Conservation (phyloP, 92 coral and sea anemone species). For the Actinernus sp. region DNA sequence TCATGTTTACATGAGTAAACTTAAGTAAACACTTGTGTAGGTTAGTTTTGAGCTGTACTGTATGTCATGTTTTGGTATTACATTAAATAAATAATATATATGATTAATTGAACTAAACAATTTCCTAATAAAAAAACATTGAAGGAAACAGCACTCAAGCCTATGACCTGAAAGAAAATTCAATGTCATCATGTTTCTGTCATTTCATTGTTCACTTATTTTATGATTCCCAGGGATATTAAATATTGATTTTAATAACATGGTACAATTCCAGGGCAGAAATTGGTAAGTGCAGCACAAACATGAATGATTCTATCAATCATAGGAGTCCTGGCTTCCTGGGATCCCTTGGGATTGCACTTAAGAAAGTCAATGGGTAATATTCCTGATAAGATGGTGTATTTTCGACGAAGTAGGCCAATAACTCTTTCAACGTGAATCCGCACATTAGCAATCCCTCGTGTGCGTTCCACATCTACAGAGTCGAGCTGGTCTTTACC, state of each 20-base stretch:
- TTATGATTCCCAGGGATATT: too few species aligned
- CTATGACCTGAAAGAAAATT: too few species aligned
- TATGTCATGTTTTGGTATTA: too few species aligned
- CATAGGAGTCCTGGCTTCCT: slow-evolving; percentile 35
- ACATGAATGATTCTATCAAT: slow-evolving; percentile 46
- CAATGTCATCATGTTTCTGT: too few species aligned
- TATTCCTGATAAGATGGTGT: slow-evolving; percentile 35
- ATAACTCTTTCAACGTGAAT: slow-evolving; percentile 62
- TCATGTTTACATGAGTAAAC: too few species aligned
- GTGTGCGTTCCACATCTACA: slow-evolving; percentile 54
- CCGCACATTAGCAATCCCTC: slow-evolving; percentile 65
- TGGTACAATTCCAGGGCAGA: slow-evolving; percentile 38
- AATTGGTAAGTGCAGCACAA: slow-evolving; percentile 47
- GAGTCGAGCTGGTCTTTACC: slow-evolving; percentile 56
- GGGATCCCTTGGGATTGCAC: slow-evolving; percentile 35
- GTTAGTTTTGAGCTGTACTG: too few species aligned
- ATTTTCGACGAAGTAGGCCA: slow-evolving; percentile 45
- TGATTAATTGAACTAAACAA: too few species aligned
- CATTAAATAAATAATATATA: too few species aligned
- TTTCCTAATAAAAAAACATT: too few species aligned
- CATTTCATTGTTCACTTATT: too few species aligned
- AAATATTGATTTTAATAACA: slow-evolving; percentile 17
- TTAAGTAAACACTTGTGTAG: too few species aligned
- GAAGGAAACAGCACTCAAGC: too few species aligned
- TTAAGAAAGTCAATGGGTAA: slow-evolving; percentile 34